Base-by-base conservation (phyloP, 2,797 vertebrate genomes). In the Glossophaga mutica region DNA sequence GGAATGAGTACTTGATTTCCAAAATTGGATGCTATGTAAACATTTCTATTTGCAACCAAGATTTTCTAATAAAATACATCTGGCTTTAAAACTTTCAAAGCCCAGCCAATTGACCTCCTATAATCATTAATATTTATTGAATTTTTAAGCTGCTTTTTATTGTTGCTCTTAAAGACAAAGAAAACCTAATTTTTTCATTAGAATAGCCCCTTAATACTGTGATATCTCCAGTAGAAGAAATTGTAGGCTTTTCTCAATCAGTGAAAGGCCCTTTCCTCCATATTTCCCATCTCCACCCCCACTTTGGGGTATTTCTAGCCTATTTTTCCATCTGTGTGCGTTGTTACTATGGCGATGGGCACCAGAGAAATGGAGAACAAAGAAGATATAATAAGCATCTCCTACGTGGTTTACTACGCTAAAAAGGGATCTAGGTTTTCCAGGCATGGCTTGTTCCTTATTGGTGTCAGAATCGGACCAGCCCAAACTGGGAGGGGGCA, bases 311-410 rank as follows among this genome's bases (percentile, higher is more conserved):
- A 83, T 97, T 94, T 97, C 95, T 91, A 96, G 87, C 73, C 89
- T 93, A 77, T 71, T 87, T 94, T 97, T 96, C 85, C 71, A 90
- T 91, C 68, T 88, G 57, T 83, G 65, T 88, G 87, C 84, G 59
- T 93, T 83, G 97, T 97, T 97, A 94, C 97, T 95, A 97, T 97
- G 96, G 97, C 87, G 88, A 98, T 86, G 57, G 68, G 93, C 67
- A 87, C 57, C 71, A 70, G 95, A 97, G 93, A 90, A 98, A 97
- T 96, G 87, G 68, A 95, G 96, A 93, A 95, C 90, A 97, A 96
- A 97, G 87, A 87, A 77, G 85, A 88, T 96, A 22, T 83, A 91
- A 95, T 96, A 90, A 70, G 73, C 39, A 70, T 96, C 91, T 94
- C 85, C 81, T 93, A 24, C 87, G 21, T 85, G 77, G 92, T 90